Conservation (phyloP, 2,797 vertebrate genomes). For the Microchirus variegatus region DNA sequence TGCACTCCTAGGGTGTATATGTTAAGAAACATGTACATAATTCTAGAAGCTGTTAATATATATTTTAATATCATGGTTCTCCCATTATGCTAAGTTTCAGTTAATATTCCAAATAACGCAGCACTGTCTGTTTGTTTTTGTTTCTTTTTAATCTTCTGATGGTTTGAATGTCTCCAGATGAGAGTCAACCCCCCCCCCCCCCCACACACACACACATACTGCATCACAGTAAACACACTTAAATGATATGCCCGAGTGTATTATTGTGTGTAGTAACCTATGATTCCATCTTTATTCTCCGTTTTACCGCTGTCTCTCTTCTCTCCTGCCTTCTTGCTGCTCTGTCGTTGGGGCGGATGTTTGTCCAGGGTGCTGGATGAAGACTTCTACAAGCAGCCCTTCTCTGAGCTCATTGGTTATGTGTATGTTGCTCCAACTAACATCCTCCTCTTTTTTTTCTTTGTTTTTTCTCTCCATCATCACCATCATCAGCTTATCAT, state of each 20-base stretch:
- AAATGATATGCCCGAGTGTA: conserved; percentile 21
- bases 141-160: too few species aligned
- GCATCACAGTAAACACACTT: conserved; percentile 6
- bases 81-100: too few species aligned
- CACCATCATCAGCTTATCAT: conserved; percentile 48
- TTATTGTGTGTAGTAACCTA: conserved; percentile 53
- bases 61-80: too few species aligned
- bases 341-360: conserved; percentile 86
- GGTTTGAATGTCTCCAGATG: too few species aligned
- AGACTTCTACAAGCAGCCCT: conserved; percentile 99
- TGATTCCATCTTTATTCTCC: conserved; percentile 76
- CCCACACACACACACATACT: background rate
- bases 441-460: conserved; percentile 65
- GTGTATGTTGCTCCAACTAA: conserved; percentile 99
- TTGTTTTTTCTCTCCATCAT: conserved; percentile 39
- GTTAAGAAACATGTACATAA: too few species aligned
- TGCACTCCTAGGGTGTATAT: too few species aligned
- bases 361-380: conserved; percentile 98
- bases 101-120: too few species aligned
- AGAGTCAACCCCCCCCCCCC: too few species aligned
- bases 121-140: too few species aligned
- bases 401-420: conserved; percentile 99
- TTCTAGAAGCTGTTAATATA: too few species aligned
- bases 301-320: conserved; percentile 86
- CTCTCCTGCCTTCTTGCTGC: conserved; percentile 89